Conservation (phyloP, 2,113 vertebrate species). For the Rana temporaria region DNA sequence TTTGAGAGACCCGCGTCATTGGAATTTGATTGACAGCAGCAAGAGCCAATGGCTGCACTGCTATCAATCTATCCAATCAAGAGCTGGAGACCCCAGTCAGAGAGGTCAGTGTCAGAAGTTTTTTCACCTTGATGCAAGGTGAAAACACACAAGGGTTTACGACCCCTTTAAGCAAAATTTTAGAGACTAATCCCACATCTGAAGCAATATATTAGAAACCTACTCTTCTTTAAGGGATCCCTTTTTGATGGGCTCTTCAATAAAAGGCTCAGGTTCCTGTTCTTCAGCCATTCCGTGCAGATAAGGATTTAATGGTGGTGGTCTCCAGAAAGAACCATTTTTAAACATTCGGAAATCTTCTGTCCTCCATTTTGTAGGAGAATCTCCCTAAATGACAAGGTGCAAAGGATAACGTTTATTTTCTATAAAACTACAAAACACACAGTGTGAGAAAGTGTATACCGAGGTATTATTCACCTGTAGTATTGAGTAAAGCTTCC, state of each 20-base stretch:
- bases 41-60: too few species aligned
- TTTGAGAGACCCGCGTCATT: too few species aligned
- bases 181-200: too few species aligned
- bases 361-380: constrained; percentile 94
- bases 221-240: constrained; percentile 97
- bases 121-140: too few species aligned
- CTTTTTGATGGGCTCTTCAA: constrained; percentile 91
- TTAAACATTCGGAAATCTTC: constrained; percentile 98
- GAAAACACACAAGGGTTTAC: too few species aligned
- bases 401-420: neutral
- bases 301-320: constrained; percentile 94
- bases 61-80: too few species aligned
- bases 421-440: too few species aligned
- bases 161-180: too few species aligned
- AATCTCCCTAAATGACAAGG: constrained; percentile 82
- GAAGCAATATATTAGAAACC: constrained; percentile 57
- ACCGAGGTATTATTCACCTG: constrained; percentile 78
- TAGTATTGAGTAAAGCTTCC: constrained; percentile 97
- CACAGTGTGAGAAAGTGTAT: neutral
- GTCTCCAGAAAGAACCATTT: constrained; percentile 96
- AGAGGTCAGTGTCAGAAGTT: too few species aligned
- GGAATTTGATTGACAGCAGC: too few species aligned
- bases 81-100: too few species aligned
- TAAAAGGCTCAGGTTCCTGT: constrained; percentile 86
- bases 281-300: constrained; percentile 94